A percentile compares a stretch with the other conserved stretches of the same genome.
Evolutionary conservation across 1,140 invertebrate species (phyloP).

Genomic region (Aethina tumida): DNA sequence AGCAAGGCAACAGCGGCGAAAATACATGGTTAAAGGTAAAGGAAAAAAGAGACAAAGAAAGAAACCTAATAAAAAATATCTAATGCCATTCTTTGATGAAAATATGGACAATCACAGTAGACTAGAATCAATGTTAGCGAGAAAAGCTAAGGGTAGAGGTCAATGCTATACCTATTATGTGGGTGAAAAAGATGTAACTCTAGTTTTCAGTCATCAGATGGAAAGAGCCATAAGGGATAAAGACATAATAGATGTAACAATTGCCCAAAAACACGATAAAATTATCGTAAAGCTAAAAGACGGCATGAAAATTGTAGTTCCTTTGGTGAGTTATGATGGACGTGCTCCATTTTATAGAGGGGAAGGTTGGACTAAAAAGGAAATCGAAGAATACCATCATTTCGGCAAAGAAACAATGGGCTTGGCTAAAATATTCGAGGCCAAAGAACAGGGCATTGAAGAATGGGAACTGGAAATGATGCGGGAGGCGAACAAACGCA

Average conservation of each 20-base stretch:
- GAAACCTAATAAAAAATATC: slow-evolving; percentile 50
- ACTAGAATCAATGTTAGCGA: slow-evolving; percentile 49
- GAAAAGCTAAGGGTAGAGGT: slow-evolving; percentile 28
- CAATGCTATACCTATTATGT: slow-evolving; percentile 49
- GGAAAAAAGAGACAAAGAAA: slow-evolving; percentile 54
- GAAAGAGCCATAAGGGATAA: slow-evolving; percentile 67
- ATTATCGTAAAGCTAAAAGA: slow-evolving; percentile 60
- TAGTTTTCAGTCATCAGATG: slow-evolving; percentile 60
- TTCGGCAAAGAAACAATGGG: slow-evolving; percentile 44
- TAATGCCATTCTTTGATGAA: slow-evolving; percentile 56
- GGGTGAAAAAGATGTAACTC: slow-evolving; percentile 55
- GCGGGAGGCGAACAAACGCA: slow-evolving; percentile 29
- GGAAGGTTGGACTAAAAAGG: slow-evolving; percentile 47
- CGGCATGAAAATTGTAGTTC: slow-evolving; percentile 57
- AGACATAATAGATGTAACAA: slow-evolving; percentile 63
- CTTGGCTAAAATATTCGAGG: slow-evolving; percentile 64
- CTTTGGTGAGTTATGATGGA: slow-evolving; percentile 51
- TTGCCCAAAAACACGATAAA: slow-evolving; percentile 61
- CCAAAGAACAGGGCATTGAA: slow-evolving; percentile 53
- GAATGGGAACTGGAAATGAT: slow-evolving; percentile 43
- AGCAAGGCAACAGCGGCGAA: slow-evolving; percentile 27
- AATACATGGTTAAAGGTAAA: slow-evolving; percentile 32
- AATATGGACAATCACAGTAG: slow-evolving; percentile 50
- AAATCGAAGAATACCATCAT: slow-evolving; percentile 50
- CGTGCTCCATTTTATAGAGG: slow-evolving; percentile 48